Evolutionary conservation across 1,140 invertebrate species (phyloP), one percentile per base, ranked within the genome.

Genomic region (Lordiphosa mommai): DNA sequence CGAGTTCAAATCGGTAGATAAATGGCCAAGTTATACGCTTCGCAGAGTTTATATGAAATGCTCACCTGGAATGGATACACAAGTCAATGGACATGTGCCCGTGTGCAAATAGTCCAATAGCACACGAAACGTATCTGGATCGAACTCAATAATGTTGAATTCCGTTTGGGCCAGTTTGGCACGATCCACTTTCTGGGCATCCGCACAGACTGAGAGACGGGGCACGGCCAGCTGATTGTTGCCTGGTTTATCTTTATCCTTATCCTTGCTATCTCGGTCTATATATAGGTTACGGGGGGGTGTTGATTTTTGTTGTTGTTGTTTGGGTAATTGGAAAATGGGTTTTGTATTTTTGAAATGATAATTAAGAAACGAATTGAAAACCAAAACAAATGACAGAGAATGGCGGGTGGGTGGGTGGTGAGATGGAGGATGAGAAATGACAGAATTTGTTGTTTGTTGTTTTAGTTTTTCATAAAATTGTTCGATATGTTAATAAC

Each of bases 81-180:
- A 98, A 0, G 96, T 97, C 5, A 97, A 89, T 0, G 96, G 94
- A 90, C 96, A 98, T 14, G 95, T 96, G 32, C 96, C 96, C 2
- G 96, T 97, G 88, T 98, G 96, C 30, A 98, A 90, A 89, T 98
- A 98, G 88, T 97, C 96, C 76, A 98, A 89, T 2, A 98, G 90
- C 59, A 96, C 94, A 40, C 95, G 93, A 89, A 98, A 97, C 0
- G 96, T 98, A 44, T 98, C 96, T 2, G 95, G 94, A 90, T 98
- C 96, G 89, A 98, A 98, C 90, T 98, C 96, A 72, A 97, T 97
- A 72, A 98, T 97, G 49, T 95, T 95, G 89, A 98, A 98, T 94
- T 98, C 96, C 59, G 95, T 96, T 91, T 98, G 96, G 12, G 95
- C 96, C 14, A 98, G 89, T 90, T 97, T 97, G 17, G 95, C 92